Evolutionary conservation across 2,888 invertebrate genomes (phyloP), one percentile per base, ranked within the genome.

Genomic region (Drosophila anomalata): DNA sequence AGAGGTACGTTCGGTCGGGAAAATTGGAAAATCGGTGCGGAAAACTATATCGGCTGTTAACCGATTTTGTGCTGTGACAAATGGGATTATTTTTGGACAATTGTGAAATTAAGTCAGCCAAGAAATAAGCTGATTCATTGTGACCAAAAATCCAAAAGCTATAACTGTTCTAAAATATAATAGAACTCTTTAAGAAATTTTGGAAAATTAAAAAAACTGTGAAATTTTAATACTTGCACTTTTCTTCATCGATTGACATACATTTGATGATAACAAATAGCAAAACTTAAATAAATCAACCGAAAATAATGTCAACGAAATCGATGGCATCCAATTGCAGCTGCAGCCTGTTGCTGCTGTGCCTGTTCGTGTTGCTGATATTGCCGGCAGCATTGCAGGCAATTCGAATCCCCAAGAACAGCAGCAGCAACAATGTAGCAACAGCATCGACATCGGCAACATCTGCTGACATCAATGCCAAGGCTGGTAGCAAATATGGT

Each of bases 221-320:
- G 31, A 14, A 7, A 22, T 6, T 22, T 22, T 24, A 48, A 33
- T 41, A 69, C 72, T 61, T 66, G 65, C 65, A 68, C 46, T 66
- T 66, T 66, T 55, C 47, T 47, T 22, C 66, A 79, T 52, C 50
- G 48, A 56, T 46, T 71, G 73, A 53, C 66, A 71, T 41, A 71
- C 73, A 71, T 73, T 73, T 53, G 52, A 71, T 60, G 75, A 67
- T 59, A 74, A 74, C 42, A 74, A 68, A 52, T 55, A 59, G 59
- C n/a, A 62, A 87, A 69, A 62, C 70, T 71, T 59, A 65, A 73
- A 79, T 82, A 87, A 85, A 77, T 79, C 77, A 82, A 72, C 65
- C 69, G 54, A 70, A 67, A 87, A 82, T 79, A 79, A 82, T 82
- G 88, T 86, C 86, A 82, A 86, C 83, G 78, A 80, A 86, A 87